Base-by-base conservation (phyloP, 2,888 invertebrate genomes). In the Eupithecia subumbrata region DNA sequence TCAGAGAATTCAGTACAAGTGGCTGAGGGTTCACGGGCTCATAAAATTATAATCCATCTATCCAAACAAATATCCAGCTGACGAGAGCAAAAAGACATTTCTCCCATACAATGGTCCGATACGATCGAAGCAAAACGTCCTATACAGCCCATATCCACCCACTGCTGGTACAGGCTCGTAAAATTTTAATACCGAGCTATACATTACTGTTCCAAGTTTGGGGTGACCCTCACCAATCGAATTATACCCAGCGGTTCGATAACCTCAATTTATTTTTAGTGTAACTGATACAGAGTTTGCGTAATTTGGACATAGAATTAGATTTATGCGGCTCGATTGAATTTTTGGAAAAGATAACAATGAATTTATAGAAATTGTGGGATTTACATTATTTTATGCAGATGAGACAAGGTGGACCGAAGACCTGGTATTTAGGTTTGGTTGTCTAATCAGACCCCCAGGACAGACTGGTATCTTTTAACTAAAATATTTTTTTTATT, bases 191-290 rank as follows among this genome's bases (percentile, higher is more conserved):
- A 77, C 81, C 69, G 22, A 68, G 69, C 76, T 77, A 76, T 78
- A 79, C 72, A 76, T 77, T 76, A 82, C 77, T 69, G 52, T 77
- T 76, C 74, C 73, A 80, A 80, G 66, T 81, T 82, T 77, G 56
- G 74, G 81, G 79, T 80, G 81, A 79, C 79, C 82, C 79, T 77
- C 63, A 60, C 48, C 60, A 71, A 77, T 78, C 78, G 72, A 79
- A 80, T 79, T 77, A 79, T 73, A 76, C 75, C 79, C 80, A 56
- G 73, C 60, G 79, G 81, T 80, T 80, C 78, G 75, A 79, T 80
- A 80, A 79, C 76, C 81, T 78, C 77, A 76, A 81, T 81, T 78
- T 76, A 79, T 78, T 81, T 81, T 80, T 80, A 81, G 78, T 79
- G 73, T 76, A 71, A 78, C 76, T 76, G 79, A 79, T 79, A 80